Conservation (phyloP, 2,113 vertebrate species). For the Heliornis fulica region DNA sequence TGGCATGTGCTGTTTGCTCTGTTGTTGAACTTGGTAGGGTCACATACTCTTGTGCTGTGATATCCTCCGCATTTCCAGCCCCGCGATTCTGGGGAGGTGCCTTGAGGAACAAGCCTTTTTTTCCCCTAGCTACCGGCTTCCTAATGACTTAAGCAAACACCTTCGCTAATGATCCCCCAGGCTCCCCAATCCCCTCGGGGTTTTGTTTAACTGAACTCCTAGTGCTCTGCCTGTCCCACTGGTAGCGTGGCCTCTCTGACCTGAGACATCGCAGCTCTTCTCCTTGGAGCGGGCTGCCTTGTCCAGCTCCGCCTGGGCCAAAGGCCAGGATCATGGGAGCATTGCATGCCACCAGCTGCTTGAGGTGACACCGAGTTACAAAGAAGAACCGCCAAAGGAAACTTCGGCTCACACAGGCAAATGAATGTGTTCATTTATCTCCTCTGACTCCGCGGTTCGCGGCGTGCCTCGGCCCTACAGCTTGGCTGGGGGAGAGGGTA, state of each 20-base stretch:
- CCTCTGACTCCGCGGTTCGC: conserved; percentile 13
- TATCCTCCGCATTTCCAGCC: conserved; percentile 86
- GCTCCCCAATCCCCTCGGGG: conserved; percentile 76
- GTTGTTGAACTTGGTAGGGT: conserved; percentile 98
- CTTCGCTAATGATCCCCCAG: conserved; percentile 85
- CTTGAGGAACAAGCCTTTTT: conserved; percentile 81
- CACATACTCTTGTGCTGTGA: conserved; percentile 77
- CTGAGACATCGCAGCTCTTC: conserved; percentile 84
- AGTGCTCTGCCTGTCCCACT: conserved; percentile 80
- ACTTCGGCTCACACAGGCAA: conserved; percentile 66
- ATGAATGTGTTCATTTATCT: conserved; percentile 85
- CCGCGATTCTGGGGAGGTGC: conserved; percentile 71
- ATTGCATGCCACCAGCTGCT: conserved; percentile 94
- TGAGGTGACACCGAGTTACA: conserved; percentile 84
- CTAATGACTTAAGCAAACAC: conserved; percentile 99
- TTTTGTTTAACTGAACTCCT: conserved; percentile 87
- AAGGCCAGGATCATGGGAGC: conserved; percentile 89
- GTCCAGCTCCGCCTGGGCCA: conserved; percentile 87
- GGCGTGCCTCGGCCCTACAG: conserved; percentile 38
- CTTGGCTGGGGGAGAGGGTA: conserved; percentile 35
- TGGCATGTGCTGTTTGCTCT: conserved; percentile 93
- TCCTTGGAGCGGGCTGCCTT: conserved; percentile 85
- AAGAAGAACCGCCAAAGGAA: conserved; percentile 79
- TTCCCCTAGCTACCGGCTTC: conserved; percentile 87
- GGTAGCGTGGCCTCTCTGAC: conserved; percentile 91